Base-by-base conservation (phyloP, 2,888 invertebrate genomes). In the Caenorhabditis sp. region DNA sequence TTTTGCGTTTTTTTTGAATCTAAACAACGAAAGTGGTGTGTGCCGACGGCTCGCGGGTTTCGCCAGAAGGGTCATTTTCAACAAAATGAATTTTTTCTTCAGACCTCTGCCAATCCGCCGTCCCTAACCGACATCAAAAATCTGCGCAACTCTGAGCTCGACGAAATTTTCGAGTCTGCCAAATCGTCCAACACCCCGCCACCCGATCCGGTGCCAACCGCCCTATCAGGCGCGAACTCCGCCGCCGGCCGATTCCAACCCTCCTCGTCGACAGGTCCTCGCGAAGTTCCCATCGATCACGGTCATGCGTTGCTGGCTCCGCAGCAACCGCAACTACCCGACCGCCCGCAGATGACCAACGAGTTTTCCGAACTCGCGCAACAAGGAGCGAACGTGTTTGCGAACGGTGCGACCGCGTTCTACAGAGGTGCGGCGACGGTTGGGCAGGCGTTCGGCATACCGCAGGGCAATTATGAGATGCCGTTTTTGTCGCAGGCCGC, bases 361-460 rank as follows among this genome's bases (percentile, higher is more conserved):
- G 71, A 62, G 27, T 61, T 79, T 17, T 60, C 66, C 24, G 67
- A 75, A 37, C 55, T 79, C 19, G 79, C 74, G 5, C 75, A 69
- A 27, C 74, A 74, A 19, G 79, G 79, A 55, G 79, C 79, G 0
- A 77, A 79, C 55, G 77, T 77, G 1, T 67, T 79, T n/a, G 77
- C 79, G 0, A 77, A 76, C 14, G 79, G 79, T 17, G 79, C 79
- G 0, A 74, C 68, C 23, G 79, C 77, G 31, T 77, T 79, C 53
- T 79, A 79, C 54, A 79, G 78, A 66, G 79, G 79, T 4, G 79
- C 79, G 8, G 77, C 75, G 6, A 64, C 75, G 23, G 79, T 79
- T 12, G 79, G 79, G 12, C 74, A 79, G 51, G 79, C 79, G 1
- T 79, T 79, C 21, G 79, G 79, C 12, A 69, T 79, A 14, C 71